A percentile compares a stretch with the other conserved stretches of the same genome.
Conservation (phyloP, 2,113 vertebrate genomes). For the Sakesphorus luctuosus region DNA sequence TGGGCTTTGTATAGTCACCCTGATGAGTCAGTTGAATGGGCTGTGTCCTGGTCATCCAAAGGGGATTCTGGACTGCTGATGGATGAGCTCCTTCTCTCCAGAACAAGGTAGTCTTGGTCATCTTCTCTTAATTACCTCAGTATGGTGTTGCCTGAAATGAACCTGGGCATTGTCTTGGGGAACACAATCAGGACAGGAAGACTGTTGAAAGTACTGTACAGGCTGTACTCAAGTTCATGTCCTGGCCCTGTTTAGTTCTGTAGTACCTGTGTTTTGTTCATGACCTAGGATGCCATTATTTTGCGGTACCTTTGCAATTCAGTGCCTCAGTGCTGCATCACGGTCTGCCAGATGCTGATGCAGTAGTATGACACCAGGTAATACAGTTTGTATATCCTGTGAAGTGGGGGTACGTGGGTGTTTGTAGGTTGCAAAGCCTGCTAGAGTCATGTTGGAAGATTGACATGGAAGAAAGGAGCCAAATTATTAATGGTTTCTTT, state of each 20-base stretch:
- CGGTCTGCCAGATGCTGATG: not conserved
- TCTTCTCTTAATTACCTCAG: not conserved
- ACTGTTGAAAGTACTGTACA: not conserved
- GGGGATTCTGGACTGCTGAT: not conserved
- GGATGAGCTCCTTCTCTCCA: not conserved
- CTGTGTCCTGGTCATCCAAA: not conserved
- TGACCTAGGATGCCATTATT: not conserved
- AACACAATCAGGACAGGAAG: not conserved
- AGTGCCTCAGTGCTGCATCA: not conserved
- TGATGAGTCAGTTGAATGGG: not conserved
- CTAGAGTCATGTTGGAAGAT: not conserved
- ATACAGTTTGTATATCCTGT: not conserved
- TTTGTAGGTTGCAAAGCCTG: not conserved
- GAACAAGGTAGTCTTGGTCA: not conserved
- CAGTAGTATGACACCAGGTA: not conserved
- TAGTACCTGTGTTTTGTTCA: not conserved
- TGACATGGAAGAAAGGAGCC: not conserved
- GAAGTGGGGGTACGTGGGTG: rapidly evolving
- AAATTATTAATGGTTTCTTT: not conserved
- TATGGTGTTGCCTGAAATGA: not conserved
- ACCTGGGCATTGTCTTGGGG: not conserved
- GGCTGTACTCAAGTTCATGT: not conserved
- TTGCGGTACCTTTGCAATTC: not conserved
- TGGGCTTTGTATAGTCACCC: not conserved
- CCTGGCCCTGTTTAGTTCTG: not conserved